phyloP scores from a whole-genome alignment of 2,888 invertebrate genomes.

The Endotricha flammealis region DNA sequence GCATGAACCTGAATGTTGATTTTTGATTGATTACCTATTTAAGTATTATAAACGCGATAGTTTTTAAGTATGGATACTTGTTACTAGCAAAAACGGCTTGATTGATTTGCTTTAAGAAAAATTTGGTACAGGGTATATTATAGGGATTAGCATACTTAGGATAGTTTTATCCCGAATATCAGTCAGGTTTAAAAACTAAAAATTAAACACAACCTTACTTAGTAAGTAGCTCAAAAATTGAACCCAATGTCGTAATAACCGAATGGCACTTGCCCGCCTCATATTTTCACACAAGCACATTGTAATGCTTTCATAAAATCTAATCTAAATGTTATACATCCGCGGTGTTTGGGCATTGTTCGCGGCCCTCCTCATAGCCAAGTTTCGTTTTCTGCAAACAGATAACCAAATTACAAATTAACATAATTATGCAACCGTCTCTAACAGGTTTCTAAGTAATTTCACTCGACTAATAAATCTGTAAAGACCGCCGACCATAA shows the following conservation, averaged over 20 bases:
- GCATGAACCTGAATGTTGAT: no score
- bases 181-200: no score
- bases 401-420: slow-evolving; percentile 18
- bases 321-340: slow-evolving; percentile 1
- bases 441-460: slow-evolving; percentile 32
- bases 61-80: no score
- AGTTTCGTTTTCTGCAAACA: slow-evolving; percentile 5
- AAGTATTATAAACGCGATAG: no score
- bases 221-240: no score
- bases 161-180: no score
- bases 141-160: no score
- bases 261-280: not conserved
- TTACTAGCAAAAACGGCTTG: no score
- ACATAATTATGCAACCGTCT: slow-evolving; percentile 30
- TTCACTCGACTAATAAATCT: slow-evolving; percentile 23
- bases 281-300: slow-evolving; percentile 2
- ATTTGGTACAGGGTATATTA: no score
- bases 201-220: no score
- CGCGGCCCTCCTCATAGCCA: slow-evolving; percentile 3
- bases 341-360: slow-evolving; percentile 6
- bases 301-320: slow-evolving; percentile 2
- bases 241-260: not conserved
- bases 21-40: no score
- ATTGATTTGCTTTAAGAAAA: no score
- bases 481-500: slow-evolving; percentile 1